Conservation (phyloP, 2,113 vertebrate genomes). For the Equus przewalskii region DNA sequence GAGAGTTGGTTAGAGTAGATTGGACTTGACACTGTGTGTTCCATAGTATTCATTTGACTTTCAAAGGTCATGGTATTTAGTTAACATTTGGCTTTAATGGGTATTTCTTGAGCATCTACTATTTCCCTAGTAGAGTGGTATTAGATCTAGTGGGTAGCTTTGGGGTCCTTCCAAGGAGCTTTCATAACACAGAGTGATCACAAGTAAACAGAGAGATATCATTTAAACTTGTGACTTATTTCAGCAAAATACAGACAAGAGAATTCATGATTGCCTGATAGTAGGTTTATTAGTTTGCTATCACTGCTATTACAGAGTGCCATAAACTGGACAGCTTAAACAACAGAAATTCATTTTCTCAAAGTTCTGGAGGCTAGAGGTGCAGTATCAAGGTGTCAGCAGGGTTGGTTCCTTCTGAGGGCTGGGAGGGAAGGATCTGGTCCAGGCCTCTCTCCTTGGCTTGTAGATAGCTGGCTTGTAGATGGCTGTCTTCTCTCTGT, state of each 20-base stretch:
- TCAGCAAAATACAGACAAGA: background rate
- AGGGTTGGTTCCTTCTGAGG: background rate
- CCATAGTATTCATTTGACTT: background rate
- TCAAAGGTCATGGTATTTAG: background rate
- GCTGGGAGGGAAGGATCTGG: accelerated
- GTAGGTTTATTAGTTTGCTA: background rate
- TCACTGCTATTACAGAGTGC: background rate
- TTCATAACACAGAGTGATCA: background rate
- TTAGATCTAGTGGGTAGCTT: background rate
- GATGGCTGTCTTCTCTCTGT: background rate
- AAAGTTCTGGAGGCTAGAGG: background rate
- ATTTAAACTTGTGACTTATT: background rate
- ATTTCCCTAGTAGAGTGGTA: background rate
- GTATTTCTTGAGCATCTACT: background rate
- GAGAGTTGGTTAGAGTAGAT: background rate
- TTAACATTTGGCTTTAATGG: background rate
- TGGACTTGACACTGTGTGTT: background rate
- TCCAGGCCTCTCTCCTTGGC: background rate
- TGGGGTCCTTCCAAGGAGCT: background rate
- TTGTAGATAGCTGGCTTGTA: background rate
- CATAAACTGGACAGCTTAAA: background rate
- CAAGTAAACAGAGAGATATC: background rate
- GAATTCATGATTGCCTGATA: background rate
- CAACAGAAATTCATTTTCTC: background rate
- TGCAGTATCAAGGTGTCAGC: background rate